Evolutionary conservation across 2,888 invertebrate genomes (phyloP), one percentile per base, ranked within the genome.

Genomic region (Idaea biselata): DNA sequence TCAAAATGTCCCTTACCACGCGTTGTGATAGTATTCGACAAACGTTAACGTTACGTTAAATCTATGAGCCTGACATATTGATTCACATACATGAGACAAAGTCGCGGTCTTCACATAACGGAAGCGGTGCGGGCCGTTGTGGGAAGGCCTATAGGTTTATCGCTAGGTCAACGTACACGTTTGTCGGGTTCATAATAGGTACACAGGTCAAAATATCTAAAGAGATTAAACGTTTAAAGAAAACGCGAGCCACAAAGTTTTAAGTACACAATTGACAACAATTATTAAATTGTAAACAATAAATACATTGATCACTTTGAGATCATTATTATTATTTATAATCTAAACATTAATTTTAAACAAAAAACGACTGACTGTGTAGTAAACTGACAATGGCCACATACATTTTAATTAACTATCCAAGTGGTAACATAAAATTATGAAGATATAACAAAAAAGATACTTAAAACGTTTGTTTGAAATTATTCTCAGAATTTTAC

Each of bases 251-350:
- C 72, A 64, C 71, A 76, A 75, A 81, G 70, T 78, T 72, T 89
- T 91, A 91, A 91, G 90, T 91, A 91, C 90, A 82, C 83, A 83
- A 87, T 86, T 86, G 87, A 88, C 83, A 86, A 88, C 83, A 87
- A 81, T 76, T 79, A 78, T 44, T 44, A 44, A 44, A 44, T 74
- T 84, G 83, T 83, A 85, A 89, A 88, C 81, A 87, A 89, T 88
- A 89, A 89, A 91, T 89, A 91, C 90, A 90, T 84, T 91, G 91
- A 92, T 90, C 91, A 86, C 87, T 83, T 89, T 91, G 91, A 92
- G 91, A 92, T 92, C 91, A 83, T 80, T 76, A 84, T 84, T 74
- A 83, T 80, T 76, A 84, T 84, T 74, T 83, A 87, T 89, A 89
- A 76, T 84, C 88, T 90, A 90, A 78, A 89, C 87, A 89, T 57